Evolutionary conservation across 2,888 invertebrate genomes (phyloP), one percentile per base, ranked within the genome.

Genomic region (Brassicogethes aeneus): DNA sequence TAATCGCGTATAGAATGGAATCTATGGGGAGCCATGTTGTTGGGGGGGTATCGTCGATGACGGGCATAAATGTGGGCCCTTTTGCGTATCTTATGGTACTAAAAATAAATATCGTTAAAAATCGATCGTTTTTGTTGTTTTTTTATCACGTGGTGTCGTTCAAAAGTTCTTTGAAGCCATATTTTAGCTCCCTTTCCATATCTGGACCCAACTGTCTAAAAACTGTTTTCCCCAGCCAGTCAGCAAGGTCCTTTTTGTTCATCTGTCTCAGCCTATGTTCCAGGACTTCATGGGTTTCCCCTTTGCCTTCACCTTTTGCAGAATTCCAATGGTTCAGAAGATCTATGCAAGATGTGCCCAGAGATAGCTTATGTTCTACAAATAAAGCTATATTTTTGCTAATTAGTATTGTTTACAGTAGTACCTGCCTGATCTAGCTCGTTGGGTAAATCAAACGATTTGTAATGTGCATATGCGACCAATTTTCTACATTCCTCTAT

Each of bases 271-370:
- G 60, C 49, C 79, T 70, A 33, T 70, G 72, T 35, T 68, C 69
- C 8, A 81, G 50, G 10, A 69, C 54, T 51, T 73, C 73, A 48
- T 81, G 80, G 2, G 73, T 73, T 56, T 74, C 72, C 0, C 74
- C 74, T 52, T 61, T 68, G 2, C 79, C 80, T 60, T 75, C 74
- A 1, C 59, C 60, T 1, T 56, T 56, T 5, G 62, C 57, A 2
- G 65, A 65, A 41, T 77, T 77, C 79, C 80, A 82, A 51, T 75
- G 72, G 1, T 75, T 51, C 1, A 82, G 63, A 5, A 77, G 69
- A 13, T 72, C 62, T 2, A 79, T 56, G 49, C 82, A 82, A 1
- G 75, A 59, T 1, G 72, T 56, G 36, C 74, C 71, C 50, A 68
- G 64, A 10, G 74, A 70, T 31, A 77, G 56, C 44, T 67, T 68